Percentiles rank a stretch among this genome's conserved stretches.
Evolutionary conservation across 2,797 vertebrate species (phyloP).

Genomic region (Chelidonichthys spinosus): DNA sequence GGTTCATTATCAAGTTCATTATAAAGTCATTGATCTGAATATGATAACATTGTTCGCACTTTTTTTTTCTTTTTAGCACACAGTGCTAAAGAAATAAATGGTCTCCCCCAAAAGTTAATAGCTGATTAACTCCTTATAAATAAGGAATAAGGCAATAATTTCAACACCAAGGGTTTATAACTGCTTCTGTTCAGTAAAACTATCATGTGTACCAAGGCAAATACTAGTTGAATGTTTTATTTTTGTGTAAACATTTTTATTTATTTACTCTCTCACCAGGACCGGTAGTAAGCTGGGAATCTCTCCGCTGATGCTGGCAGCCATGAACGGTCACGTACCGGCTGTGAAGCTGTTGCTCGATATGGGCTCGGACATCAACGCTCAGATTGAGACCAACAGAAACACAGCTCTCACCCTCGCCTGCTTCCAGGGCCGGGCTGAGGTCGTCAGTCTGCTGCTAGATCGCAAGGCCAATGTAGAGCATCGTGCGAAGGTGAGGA

Average conservation of each 20-base stretch:
- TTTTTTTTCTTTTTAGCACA: constrained; percentile 1
- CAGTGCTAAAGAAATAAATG: neutral
- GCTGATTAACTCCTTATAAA: neutral
- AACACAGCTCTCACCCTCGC: constrained; percentile 98
- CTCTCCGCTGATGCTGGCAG: constrained; percentile 98
- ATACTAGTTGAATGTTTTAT: neutral
- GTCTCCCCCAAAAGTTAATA: neutral
- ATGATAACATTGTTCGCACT: neutral
- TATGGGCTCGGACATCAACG: constrained; percentile 99
- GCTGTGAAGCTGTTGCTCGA: constrained; percentile 97
- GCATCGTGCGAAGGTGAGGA: constrained; percentile 94
- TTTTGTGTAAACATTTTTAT: neutral
- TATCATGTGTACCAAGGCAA: neutral
- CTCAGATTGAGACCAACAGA: constrained; percentile 98
- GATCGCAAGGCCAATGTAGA: constrained; percentile 99
- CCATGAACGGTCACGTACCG: constrained; percentile 98
- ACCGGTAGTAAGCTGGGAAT: constrained; percentile 99
- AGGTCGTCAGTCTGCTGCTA: constrained; percentile 97
- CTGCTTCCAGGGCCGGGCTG: constrained; percentile 97
- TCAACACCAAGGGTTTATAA: neutral
- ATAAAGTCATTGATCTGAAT: neutral
- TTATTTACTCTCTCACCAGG: constrained; percentile 75
- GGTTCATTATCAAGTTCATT: too few relatives aligned
- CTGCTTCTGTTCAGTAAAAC: neutral
- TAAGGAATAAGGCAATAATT: neutral